Evolutionary conservation across 2,888 invertebrate genomes (phyloP).

Genomic region (Drosophila paracracens): DNA sequence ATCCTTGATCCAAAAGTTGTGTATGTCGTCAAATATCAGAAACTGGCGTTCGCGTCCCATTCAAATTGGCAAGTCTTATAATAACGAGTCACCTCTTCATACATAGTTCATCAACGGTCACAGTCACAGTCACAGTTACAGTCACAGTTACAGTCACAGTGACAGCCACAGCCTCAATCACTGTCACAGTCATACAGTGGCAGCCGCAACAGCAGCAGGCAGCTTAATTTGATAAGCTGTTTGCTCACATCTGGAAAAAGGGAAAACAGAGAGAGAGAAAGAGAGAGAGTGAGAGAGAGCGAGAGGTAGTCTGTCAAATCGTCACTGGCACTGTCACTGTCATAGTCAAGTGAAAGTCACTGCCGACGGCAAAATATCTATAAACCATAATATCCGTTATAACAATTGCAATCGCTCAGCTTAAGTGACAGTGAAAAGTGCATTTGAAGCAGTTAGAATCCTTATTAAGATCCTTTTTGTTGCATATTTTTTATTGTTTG

Average conservation of each 20-base stretch:
- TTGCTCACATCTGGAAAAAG: neutral
- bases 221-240: neutral
- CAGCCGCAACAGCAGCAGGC: neutral
- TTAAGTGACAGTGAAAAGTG: slow-evolving; percentile 38
- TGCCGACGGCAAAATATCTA: slow-evolving; percentile 15
- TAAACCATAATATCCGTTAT: slow-evolving; percentile 3
- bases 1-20: slow-evolving; percentile 12
- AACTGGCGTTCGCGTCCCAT: slow-evolving; percentile 15
- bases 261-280: neutral
- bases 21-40: slow-evolving; percentile 1
- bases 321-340: slow-evolving; percentile 3
- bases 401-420: slow-evolving; percentile 13
- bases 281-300: neutral
- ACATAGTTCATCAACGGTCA: neutral
- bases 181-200: neutral
- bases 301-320: neutral
- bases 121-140: neutral
- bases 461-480: slow-evolving; percentile 53
- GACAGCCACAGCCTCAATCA: neutral
- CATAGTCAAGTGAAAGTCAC: slow-evolving; percentile 10
- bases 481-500: slow-evolving; percentile 62
- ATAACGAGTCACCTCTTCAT: slow-evolving; percentile 1
- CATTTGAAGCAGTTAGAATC: neutral
- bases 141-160: slow-evolving; percentile 12
- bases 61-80: slow-evolving; percentile 14